Evolutionary conservation across 30 jellyfish, hydroid and myxozoan species (phyloP), one percentile per base, ranked within the genome.

Genomic region (Phacellophora camtschatica): DNA sequence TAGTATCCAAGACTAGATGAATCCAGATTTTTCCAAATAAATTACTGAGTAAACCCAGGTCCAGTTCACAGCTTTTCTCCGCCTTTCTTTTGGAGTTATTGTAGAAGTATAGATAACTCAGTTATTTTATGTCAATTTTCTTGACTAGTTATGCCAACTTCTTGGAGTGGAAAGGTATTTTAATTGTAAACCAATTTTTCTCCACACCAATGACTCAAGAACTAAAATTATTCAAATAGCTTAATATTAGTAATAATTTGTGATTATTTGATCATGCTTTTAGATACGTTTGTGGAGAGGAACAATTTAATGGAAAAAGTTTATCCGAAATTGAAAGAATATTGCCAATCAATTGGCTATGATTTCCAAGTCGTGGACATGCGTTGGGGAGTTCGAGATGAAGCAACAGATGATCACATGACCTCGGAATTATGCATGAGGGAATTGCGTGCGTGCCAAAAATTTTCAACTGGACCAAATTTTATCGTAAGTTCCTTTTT

Each of bases 381-480:
- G 97, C 84, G 97, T 12, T 90, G 97, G 97, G 97, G 97, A 51
- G 95, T 90, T 1, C 66, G 97, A 12, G 97, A 90, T 69, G 97
- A 90, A 64, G 97, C 97, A 0, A 90, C 97, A 0, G 97, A 88
- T 74, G 97, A 90, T 59, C 97, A 90, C 91, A 83, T 90, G 97
- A 90, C 97, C 19, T 55, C 88, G 34, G 97, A 90, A 29, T 76
- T 90, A 1, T 90, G 97, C 76, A 75, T 90, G 95, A 82, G 89
- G 50, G 97, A 90, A 68, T 57, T 90, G 7, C 53, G 86, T 50
- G 93, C 88, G 11, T 90, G 97, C 35, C 97, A 90, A 66, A 61
- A 83, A 51, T 51, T 90, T 36, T 90, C 97, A 31, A 84, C 96
- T 13, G 97, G 97, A 11, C 97, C 97, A 6, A 90, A 83, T 90